A percentile compares a stretch with the other conserved stretches of the same genome.
Conservation (phyloP, 1,140 invertebrate species). For the Hypsibius dujardini region DNA sequence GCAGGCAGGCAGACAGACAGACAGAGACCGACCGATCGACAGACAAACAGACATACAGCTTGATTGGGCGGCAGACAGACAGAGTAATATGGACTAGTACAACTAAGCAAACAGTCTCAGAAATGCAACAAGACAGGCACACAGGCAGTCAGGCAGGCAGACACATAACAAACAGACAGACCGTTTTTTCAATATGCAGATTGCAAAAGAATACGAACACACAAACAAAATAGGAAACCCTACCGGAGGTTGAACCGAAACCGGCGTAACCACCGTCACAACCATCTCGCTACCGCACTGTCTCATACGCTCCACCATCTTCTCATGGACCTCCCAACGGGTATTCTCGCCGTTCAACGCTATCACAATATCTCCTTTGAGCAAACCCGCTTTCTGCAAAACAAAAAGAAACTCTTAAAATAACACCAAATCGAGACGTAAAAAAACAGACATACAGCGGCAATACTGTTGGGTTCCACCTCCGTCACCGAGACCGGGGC, state of each 20-base stretch:
- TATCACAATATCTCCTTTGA: constrained; percentile 83
- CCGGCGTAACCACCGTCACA: constrained; percentile 66
- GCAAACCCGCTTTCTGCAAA: constrained; percentile 63
- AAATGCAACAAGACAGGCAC: neutral
- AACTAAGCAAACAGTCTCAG: neutral
- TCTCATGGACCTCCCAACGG: constrained; percentile 78
- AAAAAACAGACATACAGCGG: constrained; percentile 52
- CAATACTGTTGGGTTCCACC: constrained; percentile 68
- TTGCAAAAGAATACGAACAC: neutral
- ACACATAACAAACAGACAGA: no score
- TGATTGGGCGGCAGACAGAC: neutral
- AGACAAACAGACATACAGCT: no score
- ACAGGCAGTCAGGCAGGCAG: neutral
- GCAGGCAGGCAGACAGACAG: no score
- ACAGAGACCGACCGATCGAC: no score
- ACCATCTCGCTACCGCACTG: constrained; percentile 47
- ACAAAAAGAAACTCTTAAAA: constrained; percentile 21
- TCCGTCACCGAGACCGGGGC: constrained; percentile 72
- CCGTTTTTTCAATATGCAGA: no score
- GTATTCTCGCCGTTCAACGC: constrained; percentile 69
- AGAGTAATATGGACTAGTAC: neutral
- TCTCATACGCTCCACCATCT: constrained; percentile 69
- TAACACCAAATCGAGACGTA: constrained; percentile 1
- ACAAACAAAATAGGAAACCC: neutral
- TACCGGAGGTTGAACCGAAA: constrained; percentile 29